Base-by-base conservation (phyloP, 2,113 vertebrate species). In the Sapajus apella region DNA sequence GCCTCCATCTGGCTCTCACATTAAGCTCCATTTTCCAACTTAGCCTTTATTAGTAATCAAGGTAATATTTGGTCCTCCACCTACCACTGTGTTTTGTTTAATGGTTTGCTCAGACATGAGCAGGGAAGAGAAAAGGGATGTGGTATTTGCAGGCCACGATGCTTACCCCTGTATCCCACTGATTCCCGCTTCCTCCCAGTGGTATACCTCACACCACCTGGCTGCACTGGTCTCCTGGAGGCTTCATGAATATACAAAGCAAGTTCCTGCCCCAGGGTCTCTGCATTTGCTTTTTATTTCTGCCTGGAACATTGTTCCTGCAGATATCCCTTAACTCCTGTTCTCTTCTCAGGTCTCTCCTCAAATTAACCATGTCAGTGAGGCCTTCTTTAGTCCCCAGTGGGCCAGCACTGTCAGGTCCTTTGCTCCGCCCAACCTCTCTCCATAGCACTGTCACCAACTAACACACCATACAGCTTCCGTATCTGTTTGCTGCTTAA, bases 381-480 rank as follows among this genome's bases (percentile, higher is more conserved):
- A 56, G 37, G 30, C 23, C 5, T 25, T 47, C 70, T 25, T 56
- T 21, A 30, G 6, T 18, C 27, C 45, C 87, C 9, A 25, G n/a
- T 5, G 20, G 43, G 43, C 5, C 4, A n/a, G 27, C 61, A 8
- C 50, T 0, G 13, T 52, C 23, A 37, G 10, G 12, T 45, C 25
- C 58, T 6, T 2, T 1, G 50, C 75, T 64, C 30, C 2, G 32
- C 52, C n/a, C 85, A 30, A 12, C 75, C 16, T 37, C 32, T 40
- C 86, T 82, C 35, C 68, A 73, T 3, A 61, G 66, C 43, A 25
- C 79, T 32, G 35, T 56, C 47, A 81, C 20, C 52, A 3, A 2
- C 6, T 11, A 0, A 17, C 5, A 5, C 40, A 13, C n/a, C 14
- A 18, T 9, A 16, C 30, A 4, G 56, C 13, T 20, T 66, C 14